Evolutionary conservation across 2,113 vertebrate species (phyloP), one percentile per base, ranked within the genome.

Genomic region (Notarius lentiginosus): DNA sequence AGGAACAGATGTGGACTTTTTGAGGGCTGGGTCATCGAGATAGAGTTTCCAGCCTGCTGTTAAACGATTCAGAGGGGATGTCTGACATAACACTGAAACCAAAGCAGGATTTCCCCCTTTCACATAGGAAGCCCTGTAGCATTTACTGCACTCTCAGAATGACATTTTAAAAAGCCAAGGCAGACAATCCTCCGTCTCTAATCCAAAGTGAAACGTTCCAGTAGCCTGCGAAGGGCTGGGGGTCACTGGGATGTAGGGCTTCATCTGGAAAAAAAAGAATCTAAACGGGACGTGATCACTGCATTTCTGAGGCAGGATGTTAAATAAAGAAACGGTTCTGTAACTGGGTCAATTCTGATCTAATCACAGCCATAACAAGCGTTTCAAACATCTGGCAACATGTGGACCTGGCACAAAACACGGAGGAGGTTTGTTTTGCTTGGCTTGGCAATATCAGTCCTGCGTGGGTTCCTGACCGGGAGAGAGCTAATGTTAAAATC

Each of bases 51-150:
- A 20, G 12, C 11, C 63, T 58, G n/a, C 49, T 49, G 20, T 66
- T 56, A 82, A 88, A 82, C 75, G 88, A 84, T 90, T 89, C 86
- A 55, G 55, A 87, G 79, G 27, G 49, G 84, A 83, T 72, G 81
- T 58, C 90, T 85, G 83, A 88, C 81, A 86, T 90, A 86, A 90
- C 91, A 88, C 66, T 90, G 84, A 91, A 87, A 83, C 85, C 61
- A 79, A 83, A 84, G 53, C 55, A 66, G 60, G 56, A 27, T 65
- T 75, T 80, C 56, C 22, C 41, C 34, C 51, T 61, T 72, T 76
- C 22, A 58, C 27, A 65, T 11, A 72, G 68, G 81, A 75, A 90
- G 22, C 58, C 51, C 76, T 63, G 68, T 24, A 83, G 55, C 27
- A 75, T 70, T 22, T 73, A 81, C 72, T 75, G 86, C 70, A 68